Conservation (phyloP, 2,888 invertebrate species). For the Exocentrus adspersus region DNA sequence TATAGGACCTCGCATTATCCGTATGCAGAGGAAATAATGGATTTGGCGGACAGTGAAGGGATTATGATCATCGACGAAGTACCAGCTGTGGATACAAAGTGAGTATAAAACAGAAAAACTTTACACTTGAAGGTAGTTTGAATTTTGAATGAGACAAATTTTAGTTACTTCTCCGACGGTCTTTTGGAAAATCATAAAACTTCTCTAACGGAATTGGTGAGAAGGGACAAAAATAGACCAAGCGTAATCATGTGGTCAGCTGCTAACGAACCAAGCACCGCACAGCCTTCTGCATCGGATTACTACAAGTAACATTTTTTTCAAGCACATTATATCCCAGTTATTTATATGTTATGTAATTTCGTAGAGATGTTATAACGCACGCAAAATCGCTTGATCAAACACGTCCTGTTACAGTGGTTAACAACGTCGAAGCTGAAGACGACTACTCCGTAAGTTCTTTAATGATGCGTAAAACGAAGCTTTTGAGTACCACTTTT, state of each 20-base stretch:
- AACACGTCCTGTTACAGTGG: constrained; percentile 86
- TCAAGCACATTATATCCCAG: background rate
- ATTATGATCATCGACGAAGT: constrained; percentile 96
- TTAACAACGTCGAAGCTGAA: constrained; percentile 71
- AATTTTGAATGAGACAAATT: too few relatives aligned
- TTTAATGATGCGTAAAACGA: background rate
- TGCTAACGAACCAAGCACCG: constrained; percentile 90
- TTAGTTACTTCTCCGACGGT: constrained; percentile 69
- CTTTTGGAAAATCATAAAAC: constrained; percentile 84
- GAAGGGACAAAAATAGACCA: constrained; percentile 94
- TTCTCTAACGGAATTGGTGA: constrained; percentile 86
- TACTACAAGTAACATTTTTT: constrained; percentile 74
- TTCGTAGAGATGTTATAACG: constrained; percentile 69
- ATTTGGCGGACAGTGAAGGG: constrained; percentile 90
- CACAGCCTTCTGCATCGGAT: background rate
- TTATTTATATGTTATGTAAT: background rate
- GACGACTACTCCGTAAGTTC: constrained; percentile 74
- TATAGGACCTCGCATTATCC: constrained; percentile 98
- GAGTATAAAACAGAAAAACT: constrained; percentile 54
- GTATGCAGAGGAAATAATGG: constrained; percentile 96
- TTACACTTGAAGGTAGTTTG: too few relatives aligned
- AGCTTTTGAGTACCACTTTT: constrained; percentile 26
- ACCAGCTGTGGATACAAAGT: constrained; percentile 91
- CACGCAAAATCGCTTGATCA: constrained; percentile 82
- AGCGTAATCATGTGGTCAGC: constrained; percentile 98